Base-by-base conservation (phyloP, 2,888 invertebrate genomes). In the Metopia argyrocephala region DNA sequence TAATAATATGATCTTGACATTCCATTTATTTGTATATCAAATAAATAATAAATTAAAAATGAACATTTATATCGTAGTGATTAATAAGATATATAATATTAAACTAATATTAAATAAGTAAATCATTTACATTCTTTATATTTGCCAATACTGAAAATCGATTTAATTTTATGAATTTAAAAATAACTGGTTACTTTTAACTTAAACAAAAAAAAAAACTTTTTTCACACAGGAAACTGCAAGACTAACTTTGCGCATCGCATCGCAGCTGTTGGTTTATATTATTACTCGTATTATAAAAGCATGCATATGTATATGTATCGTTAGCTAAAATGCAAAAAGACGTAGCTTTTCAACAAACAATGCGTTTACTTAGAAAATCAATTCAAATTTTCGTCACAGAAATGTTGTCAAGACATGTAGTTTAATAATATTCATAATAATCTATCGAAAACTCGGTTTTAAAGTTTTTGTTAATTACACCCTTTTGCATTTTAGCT, bases 1-100 rank as follows among this genome's bases (percentile, higher is more conserved):
- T 62, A 62, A 62, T n/a, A n/a, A n/a, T n/a, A n/a, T 62, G 62
- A 62, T 45, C 25, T 62, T 46, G 62, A 46, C 23, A 62, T 62
- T 45, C 5, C n/a, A n/a, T n/a, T n/a, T n/a, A n/a, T n/a, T n/a
- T n/a, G 15, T 46, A 3, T 46, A 46, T 23, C 38, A 45, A 46
- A 38, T 62, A 15, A 21, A 50, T 50, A 38, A 38, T 38, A 38
- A 9, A 12, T 38, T 38, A 38, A 3, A 12, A 15, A 12, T 38
- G 9, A 1, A 12, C 15, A 3, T 38, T 12, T 38, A 2, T 38
- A 4, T 31, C 9, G 9, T 3, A 0, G 9, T 12, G 12, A 12
- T 38, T 38, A 38, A 38, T 3, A 12, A 38, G 12, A 12, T 38
- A 38, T 38, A 12, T 38, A 38, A 38, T 38, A 38, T n/a, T n/a